A percentile compares a stretch with the other conserved stretches of the same genome.
Evolutionary conservation across 2,113 vertebrate genomes (phyloP).

Genomic region (Varanus salvator): DNA sequence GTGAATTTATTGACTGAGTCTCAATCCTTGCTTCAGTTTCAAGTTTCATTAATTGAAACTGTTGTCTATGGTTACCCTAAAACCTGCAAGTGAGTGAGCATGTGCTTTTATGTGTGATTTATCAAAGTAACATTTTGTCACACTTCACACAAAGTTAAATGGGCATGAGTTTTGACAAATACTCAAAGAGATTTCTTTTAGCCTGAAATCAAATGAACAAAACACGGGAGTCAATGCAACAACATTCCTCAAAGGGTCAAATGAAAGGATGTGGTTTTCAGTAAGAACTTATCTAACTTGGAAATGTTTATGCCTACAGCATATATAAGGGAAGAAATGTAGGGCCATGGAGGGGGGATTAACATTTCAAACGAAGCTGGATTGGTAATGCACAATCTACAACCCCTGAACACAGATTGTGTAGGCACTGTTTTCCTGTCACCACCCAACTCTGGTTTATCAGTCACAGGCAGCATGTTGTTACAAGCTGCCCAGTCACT

Average conservation of each 20-base stretch:
- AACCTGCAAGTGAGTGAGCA: neutral
- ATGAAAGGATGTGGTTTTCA: conserved; percentile 27
- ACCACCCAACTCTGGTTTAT: too few relatives aligned
- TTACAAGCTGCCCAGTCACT: too few relatives aligned
- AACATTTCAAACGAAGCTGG: neutral
- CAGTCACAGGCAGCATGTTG: too few relatives aligned
- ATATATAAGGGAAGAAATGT: neutral
- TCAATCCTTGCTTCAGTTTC: neutral
- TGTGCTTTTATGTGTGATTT: neutral
- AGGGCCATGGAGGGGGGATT: neutral
- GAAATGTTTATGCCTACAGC: neutral
- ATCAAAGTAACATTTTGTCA: neutral
- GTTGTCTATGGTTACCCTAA: neutral
- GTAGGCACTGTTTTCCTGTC: too few relatives aligned
- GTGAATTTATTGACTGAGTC: conserved; percentile 35
- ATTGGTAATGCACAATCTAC: too few relatives aligned
- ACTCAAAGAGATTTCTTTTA: conserved; percentile 10
- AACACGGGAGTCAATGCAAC: neutral
- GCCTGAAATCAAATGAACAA: neutral
- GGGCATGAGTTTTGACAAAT: neutral
- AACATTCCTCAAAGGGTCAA: neutral
- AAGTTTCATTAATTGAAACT: conserved; percentile 33
- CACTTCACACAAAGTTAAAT: neutral
- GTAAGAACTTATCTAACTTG: neutral
- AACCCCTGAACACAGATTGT: too few relatives aligned